phyloP scores from a whole-genome alignment of 2,113 vertebrate genomes.

The Toxotes chatareus region DNA sequence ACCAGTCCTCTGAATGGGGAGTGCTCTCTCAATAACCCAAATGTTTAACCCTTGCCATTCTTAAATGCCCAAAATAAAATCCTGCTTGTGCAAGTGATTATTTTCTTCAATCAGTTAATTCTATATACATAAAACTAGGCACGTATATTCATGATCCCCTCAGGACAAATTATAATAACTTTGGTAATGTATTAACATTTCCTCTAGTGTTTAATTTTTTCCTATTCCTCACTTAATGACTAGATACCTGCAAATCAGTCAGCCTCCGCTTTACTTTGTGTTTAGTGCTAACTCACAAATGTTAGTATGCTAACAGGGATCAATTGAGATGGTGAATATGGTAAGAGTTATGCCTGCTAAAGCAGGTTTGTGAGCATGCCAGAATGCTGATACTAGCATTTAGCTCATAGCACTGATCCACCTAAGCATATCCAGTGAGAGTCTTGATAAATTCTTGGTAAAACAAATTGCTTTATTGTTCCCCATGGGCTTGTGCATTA shows the following conservation, averaged over 20 bases:
- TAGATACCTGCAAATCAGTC: no score
- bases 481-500: not conserved
- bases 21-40: constrained; percentile 5
- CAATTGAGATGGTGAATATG: no score
- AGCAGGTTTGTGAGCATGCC: not conserved
- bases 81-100: not conserved
- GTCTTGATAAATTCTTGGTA: not conserved
- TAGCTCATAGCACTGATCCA: not conserved
- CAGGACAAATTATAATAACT: no score
- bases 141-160: no score
- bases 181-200: not conserved
- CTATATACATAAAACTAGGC: not conserved
- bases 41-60: constrained; percentile 26
- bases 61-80: not conserved
- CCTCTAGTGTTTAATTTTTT: not conserved
- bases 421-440: not conserved
- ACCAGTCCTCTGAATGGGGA: not conserved
- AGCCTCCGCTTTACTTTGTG: no score
- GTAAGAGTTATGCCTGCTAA: no score
- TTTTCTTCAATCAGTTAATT: not conserved
- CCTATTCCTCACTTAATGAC: no score
- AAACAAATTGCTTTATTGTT: not conserved
- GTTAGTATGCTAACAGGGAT: no score
- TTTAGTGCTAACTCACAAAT: no score
- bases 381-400: not conserved